Evolutionary conservation across 2,888 invertebrate species (phyloP).

Genomic region (Agriopis aurantiaria): DNA sequence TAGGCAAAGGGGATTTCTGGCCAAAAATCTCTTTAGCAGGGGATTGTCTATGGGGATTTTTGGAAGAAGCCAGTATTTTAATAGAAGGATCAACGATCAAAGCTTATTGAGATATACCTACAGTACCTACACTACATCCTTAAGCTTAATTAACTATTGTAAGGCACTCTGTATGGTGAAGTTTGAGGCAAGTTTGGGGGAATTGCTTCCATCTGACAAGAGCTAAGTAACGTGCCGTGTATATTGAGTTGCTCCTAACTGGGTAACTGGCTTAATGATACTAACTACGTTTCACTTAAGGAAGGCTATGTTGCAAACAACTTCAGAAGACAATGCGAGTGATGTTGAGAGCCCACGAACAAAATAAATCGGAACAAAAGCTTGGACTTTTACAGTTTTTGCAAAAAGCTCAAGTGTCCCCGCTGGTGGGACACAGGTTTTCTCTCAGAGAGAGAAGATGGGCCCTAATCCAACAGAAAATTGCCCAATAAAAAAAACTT

Average conservation of each 20-base stretch:
- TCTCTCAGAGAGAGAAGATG: too few species aligned
- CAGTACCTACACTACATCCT: background rate
- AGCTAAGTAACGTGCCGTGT: conserved; percentile 27
- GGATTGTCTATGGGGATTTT: too few species aligned
- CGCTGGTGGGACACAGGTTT: too few species aligned
- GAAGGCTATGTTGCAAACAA: background rate
- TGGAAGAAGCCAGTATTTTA: too few species aligned
- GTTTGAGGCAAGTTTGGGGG: conserved; percentile 20
- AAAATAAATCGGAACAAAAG: background rate
- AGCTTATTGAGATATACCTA: background rate
- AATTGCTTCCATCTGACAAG: conserved; percentile 25
- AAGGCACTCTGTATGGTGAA: conserved; percentile 14
- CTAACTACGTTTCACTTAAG: conserved; percentile 19
- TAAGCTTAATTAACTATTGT: conserved; percentile 27
- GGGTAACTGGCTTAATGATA: conserved; percentile 26
- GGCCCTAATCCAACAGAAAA: too few species aligned
- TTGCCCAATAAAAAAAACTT: too few species aligned
- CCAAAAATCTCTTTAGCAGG: too few species aligned
- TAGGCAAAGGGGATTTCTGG: too few species aligned
- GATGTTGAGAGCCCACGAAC: background rate
- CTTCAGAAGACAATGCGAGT: background rate
- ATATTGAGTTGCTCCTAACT: conserved; percentile 22
- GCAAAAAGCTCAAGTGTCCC: too few species aligned
- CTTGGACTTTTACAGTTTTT: too few species aligned
- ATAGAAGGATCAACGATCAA: too few species aligned